A percentile compares a stretch with the other conserved stretches of the same genome.
These are phyloP conservation scores for Sternotherus odoratus DNA, from an alignment of 2,797 vertebrate genomes.

Conservation along the genomic window DNA sequence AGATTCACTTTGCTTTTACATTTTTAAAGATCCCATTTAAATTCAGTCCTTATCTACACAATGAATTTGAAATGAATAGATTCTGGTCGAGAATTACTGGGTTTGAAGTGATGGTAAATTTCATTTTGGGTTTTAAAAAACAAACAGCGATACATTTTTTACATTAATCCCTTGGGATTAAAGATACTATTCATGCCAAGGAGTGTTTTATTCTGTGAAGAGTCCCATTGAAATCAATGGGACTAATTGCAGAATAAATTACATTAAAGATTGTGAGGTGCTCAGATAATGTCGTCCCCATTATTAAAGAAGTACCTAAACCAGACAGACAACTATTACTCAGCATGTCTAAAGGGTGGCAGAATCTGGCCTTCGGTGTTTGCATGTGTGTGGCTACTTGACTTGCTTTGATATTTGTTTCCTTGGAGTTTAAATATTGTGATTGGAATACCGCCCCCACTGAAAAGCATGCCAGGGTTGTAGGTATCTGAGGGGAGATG, in stretches of 20 bases:
- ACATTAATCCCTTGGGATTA: background rate
- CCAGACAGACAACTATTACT: background rate
- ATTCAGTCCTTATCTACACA: background rate
- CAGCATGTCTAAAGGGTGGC: rapidly evolving
- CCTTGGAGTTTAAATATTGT: background rate
- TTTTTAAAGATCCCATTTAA: background rate
- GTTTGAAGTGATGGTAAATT: background rate
- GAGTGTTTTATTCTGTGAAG: background rate
- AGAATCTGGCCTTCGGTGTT: rapidly evolving
- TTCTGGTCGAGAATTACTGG: background rate
- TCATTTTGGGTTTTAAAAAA: background rate
- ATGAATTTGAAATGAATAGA: background rate
- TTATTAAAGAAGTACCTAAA: background rate
- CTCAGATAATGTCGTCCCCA: background rate
- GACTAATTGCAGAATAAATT: background rate
- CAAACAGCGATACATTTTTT: rapidly evolving
- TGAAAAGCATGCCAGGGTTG: constrained; percentile 9
- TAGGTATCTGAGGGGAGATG: constrained; percentile 50
- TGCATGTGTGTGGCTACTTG: constrained; percentile 25
- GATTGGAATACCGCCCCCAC: constrained; percentile 18
- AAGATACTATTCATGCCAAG: background rate
- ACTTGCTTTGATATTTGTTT: constrained; percentile 15
- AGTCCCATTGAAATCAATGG: background rate
- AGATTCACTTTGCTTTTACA: rapidly evolving
- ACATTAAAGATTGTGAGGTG: no score